Percentiles rank a stretch among this genome's conserved stretches.
These are phyloP conservation scores for Cheilosia vulpina DNA, from an alignment of 2,888 invertebrate species.

Conservation along the genomic window DNA sequence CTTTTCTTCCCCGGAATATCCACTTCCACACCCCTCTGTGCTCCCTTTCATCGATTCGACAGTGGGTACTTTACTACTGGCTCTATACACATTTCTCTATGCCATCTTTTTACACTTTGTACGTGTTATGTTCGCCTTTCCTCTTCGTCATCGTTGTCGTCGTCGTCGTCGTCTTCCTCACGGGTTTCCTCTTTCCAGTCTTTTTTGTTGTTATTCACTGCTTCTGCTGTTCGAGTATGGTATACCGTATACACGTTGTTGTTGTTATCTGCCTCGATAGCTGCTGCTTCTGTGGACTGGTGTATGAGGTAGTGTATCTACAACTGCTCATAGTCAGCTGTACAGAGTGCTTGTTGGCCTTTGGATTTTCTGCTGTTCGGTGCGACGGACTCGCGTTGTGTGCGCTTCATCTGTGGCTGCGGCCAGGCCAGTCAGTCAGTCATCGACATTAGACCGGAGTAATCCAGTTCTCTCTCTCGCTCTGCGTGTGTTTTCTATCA, in stretches of 20 bases:
- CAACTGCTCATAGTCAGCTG: constrained; percentile 64
- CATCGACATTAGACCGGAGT: constrained; percentile 79
- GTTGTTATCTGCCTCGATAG: constrained; percentile 55
- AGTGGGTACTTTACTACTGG: constrained; percentile 34
- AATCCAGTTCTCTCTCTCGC: constrained; percentile 76
- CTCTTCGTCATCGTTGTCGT: constrained; percentile 44
- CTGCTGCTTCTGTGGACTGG: constrained; percentile 43
- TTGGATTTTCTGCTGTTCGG: constrained; percentile 63
- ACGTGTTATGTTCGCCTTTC: constrained; percentile 42
- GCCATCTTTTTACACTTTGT: constrained; percentile 32
- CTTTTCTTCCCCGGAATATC: constrained; percentile 37
- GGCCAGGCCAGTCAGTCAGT: constrained; percentile 78
- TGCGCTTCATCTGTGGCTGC: constrained; percentile 76
- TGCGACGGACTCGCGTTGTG: constrained; percentile 60
- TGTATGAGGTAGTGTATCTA: constrained; percentile 61
- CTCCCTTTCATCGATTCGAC: constrained; percentile 56
- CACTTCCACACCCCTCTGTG: constrained; percentile 51
- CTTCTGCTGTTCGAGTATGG: constrained; percentile 15
- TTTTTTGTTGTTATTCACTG: constrained; percentile 35
- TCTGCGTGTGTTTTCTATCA: constrained; percentile 38
- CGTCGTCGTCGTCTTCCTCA: constrained; percentile 56
- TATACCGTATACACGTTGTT: constrained; percentile 43
- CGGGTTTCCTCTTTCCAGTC: constrained; percentile 67
- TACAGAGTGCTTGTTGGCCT: constrained; percentile 66
- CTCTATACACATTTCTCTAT: constrained; percentile 49